phyloP scores from a whole-genome alignment of 2,797 vertebrate genomes.

The Hirundo rustica region DNA sequence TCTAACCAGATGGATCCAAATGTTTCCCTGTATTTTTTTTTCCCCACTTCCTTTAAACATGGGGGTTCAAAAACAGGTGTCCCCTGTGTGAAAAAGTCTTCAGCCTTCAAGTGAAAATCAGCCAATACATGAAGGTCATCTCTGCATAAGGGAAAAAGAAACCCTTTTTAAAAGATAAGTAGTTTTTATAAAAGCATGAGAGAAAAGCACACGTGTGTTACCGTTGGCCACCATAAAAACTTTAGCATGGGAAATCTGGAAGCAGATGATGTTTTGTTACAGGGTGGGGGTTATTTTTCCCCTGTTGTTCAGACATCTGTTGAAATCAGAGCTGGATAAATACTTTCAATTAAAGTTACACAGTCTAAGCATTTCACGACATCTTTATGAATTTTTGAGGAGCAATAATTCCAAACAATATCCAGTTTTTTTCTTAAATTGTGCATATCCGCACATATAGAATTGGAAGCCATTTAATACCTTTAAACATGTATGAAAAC shows the following conservation, averaged over 20 bases:
- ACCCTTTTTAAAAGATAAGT: neutral
- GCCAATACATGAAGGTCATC: neutral
- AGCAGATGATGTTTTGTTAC: conserved; percentile 30
- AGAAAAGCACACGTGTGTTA: neutral
- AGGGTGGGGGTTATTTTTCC: neutral
- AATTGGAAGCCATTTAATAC: neutral
- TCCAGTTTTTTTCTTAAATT: neutral
- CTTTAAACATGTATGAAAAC: neutral
- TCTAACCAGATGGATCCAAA: conserved; percentile 46
- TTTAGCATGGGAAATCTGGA: conserved; percentile 14
- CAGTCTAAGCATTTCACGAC: neutral
- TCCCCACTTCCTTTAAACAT: neutral
- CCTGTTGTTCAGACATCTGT: conserved; percentile 45
- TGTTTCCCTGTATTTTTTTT: neutral
- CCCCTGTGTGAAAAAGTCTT: neutral
- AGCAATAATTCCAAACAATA: neutral
- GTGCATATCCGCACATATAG: neutral
- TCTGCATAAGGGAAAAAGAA: neutral
- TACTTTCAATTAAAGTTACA: conserved; percentile 13
- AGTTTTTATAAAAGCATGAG: neutral
- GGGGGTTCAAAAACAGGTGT: neutral
- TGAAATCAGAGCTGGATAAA: conserved; percentile 59
- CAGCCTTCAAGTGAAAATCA: neutral
- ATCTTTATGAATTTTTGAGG: conserved; percentile 24
- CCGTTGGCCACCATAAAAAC: neutral